Percentiles rank a stretch among this genome's conserved stretches.
phyloP scores from a whole-genome alignment of 1,140 invertebrate genomes.

The Drosophila nikananu region DNA sequence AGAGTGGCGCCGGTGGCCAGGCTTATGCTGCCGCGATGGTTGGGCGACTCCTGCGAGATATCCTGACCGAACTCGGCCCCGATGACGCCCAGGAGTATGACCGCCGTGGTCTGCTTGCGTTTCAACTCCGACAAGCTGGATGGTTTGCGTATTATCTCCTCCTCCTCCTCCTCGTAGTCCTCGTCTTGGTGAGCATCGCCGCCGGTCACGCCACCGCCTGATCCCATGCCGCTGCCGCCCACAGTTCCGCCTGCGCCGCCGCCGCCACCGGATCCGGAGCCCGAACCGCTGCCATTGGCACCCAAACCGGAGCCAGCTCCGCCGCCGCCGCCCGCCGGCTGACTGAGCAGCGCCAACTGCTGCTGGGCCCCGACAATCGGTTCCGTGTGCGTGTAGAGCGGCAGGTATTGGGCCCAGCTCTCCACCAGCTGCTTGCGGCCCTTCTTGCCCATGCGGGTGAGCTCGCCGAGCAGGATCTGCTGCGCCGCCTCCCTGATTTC shows the following conservation, averaged over 20 bases:
- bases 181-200: slow-evolving; percentile 84
- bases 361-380: slow-evolving; percentile 87
- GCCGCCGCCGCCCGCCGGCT: slow-evolving; percentile 68
- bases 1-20: slow-evolving; percentile 70
- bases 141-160: slow-evolving; percentile 91
- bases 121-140: slow-evolving; percentile 95
- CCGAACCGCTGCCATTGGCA: slow-evolving; percentile 16
- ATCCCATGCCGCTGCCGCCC: not conserved
- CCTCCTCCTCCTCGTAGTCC: slow-evolving; percentile 95
- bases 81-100: slow-evolving; percentile 98
- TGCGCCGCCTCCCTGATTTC: slow-evolving; percentile 98
- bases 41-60: slow-evolving; percentile 89
- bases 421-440: slow-evolving; percentile 97
- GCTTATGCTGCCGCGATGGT: slow-evolving; percentile 83
- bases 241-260: not conserved
- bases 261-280: slow-evolving; percentile 1
- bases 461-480: slow-evolving; percentile 96
- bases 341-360: slow-evolving; percentile 71
- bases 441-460: slow-evolving; percentile 95
- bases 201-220: slow-evolving; percentile 17
- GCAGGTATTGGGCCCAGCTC: slow-evolving; percentile 97
- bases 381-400: slow-evolving; percentile 92
- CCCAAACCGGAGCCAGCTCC: slow-evolving; percentile 36
- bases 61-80: slow-evolving; percentile 99
- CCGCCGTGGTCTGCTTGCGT: slow-evolving; percentile 98